Evolutionary conservation across 2,113 vertebrate genomes (phyloP).

Genomic region (Entomyzon cyanotis): DNA sequence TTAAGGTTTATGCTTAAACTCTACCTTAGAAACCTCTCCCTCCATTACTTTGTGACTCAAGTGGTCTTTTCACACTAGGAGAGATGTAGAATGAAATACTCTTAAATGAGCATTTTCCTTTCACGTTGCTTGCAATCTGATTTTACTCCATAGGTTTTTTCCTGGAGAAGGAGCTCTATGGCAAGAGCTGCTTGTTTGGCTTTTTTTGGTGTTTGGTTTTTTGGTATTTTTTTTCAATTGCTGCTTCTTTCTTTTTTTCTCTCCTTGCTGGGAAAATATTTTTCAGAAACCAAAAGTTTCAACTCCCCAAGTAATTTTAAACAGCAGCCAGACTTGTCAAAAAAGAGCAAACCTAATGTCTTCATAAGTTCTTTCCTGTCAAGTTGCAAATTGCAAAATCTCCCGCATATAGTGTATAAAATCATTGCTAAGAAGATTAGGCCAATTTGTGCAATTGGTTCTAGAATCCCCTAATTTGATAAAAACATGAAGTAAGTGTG

Average conservation of each 20-base stretch:
- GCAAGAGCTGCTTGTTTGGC: not conserved
- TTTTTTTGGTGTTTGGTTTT: not conserved
- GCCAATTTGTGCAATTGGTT: not conserved
- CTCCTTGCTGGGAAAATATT: not conserved
- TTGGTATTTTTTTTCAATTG: not conserved
- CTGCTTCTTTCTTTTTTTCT: not conserved
- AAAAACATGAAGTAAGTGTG: not conserved
- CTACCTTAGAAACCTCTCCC: not conserved
- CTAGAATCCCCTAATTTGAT: not conserved
- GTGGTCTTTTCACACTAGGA: not conserved
- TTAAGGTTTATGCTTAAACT: not conserved
- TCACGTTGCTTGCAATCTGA: not conserved
- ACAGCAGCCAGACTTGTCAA: not conserved
- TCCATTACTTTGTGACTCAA: not conserved
- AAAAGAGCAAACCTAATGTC: not conserved
- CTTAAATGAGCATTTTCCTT: not conserved
- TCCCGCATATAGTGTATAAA: not conserved
- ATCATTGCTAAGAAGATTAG: conserved; percentile 7
- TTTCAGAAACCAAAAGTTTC: not conserved
- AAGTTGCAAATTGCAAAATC: not conserved
- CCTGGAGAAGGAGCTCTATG: not conserved
- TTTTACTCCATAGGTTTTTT: not conserved
- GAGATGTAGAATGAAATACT: not conserved
- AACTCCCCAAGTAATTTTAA: not conserved
- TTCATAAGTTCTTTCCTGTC: not conserved